Base-by-base conservation (phyloP, 2,888 invertebrate species). In the Danaus chrysippus region DNA sequence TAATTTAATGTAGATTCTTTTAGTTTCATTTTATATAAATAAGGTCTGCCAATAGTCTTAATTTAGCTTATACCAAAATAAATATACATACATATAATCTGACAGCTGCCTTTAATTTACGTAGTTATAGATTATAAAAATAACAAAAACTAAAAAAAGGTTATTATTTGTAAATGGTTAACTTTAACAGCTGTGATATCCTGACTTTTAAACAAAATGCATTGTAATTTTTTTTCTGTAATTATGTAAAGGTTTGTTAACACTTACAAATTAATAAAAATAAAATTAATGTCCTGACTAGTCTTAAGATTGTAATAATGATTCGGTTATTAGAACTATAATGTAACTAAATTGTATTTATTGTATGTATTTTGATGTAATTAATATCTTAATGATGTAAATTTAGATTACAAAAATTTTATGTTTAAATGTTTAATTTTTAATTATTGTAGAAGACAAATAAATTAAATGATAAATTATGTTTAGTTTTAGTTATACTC, bases 41-140 rank as follows among this genome's bases (percentile, higher is more conserved):
- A 66, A 69, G 70, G 71, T 73, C 82, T 89, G 88, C 89, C 89
- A 89, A 83, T 89, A 89, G 87, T 72, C 81, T 75, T 76, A 78
- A 74, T 70, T 80, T 89, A 90, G 90, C 90, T 87, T 88, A 88
- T 86, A 88, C 90, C 90, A 90, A 90, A 90, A 86, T 84, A 74
- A 85, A 84, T 86, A 77, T 76, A 70, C 78, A 79, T 74, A 17
- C 42, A 54, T 52, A 56, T 42, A 58, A 55, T 56, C 54, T 59
- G 55, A 17, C 49, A 53, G 64, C 65, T 67, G 67, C 67, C 65
- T 46, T 62, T 62, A 62, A 54, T 53, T 58, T 64, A 59, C 49
- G 49, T 56, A 64, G 65, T 43, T 15, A 15, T 64, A 65, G 59
- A 54, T 52, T 43, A 42, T 64, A 52, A 64, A 55, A 57, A 60